Base-by-base conservation (phyloP, 2,797 vertebrate genomes). In the Dromococcyx pavoninus region DNA sequence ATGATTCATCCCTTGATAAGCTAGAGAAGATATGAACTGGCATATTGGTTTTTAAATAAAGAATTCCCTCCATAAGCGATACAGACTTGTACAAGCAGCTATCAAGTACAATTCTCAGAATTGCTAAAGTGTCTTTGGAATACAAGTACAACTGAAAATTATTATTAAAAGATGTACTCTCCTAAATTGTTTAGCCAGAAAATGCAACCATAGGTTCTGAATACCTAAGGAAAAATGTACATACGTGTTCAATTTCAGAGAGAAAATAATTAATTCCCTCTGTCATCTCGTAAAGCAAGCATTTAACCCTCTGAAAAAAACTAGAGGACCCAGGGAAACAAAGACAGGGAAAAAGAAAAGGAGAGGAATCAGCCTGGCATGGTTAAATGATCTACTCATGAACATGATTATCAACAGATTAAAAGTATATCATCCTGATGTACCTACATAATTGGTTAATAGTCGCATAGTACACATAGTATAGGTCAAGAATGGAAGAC, bases 201-300 rank as follows among this genome's bases (percentile, higher is more conserved):
- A 94, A 89, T 18, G 37, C 50, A 72, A 91, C 27, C 72, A 65
- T 71, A 88, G 72, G 24, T 86, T 92, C 85, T 71, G 57, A 80
- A 74, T 51, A 32, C 43, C 37, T 65, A 71, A 89, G 84, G 41
- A 75, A 81, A 94, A 89, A 53, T 39, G 53, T 44, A 81, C 2
- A 5, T 39, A 71, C n/a, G 5, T 48, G 27, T 86, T 88, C 43
- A 11, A 67, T 89, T 83, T 83, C 41, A 77, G 46, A 69, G 24
- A 67, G 24, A 91, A 90, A 86, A 76, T 48, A 75, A 91, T 91
- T 95, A 48, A 84, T 84, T 78, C 17, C 75, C 9, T 89, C 46
- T 48, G 30, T 19, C 82, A 51, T 48, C 56, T 46, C 66, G 13
- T 17, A 25, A 91, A 81, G n/a, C 11, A 89, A 84, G 4, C 7